Base-by-base conservation (phyloP, 1,140 invertebrate species). In the Cepaea nemoralis region DNA sequence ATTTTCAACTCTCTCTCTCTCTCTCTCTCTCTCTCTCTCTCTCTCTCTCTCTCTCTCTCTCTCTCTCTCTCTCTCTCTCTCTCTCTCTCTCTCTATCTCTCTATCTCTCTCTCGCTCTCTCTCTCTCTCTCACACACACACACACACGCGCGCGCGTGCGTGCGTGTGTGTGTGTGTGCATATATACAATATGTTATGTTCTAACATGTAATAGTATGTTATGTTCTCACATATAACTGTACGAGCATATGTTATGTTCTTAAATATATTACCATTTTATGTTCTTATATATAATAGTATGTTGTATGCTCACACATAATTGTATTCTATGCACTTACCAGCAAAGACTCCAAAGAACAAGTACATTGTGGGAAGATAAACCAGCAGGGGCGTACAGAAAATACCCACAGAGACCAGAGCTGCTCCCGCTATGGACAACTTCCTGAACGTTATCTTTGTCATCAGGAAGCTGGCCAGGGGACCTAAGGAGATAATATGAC, bases 261-360 rank as follows among this genome's bases (percentile, higher is more conserved):
- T n/a, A n/a, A n/a, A n/a, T n/a, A n/a, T n/a, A n/a, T n/a, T n/a
- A n/a, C n/a, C n/a, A n/a, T n/a, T n/a, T n/a, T n/a, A n/a, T n/a
- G n/a, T n/a, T n/a, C n/a, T n/a, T n/a, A n/a, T n/a, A n/a, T n/a
- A n/a, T n/a, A n/a, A n/a, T n/a, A n/a, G n/a, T n/a, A n/a, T n/a
- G n/a, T n/a, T n/a, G n/a, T n/a, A n/a, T n/a, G n/a, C n/a, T n/a
- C n/a, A n/a, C n/a, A n/a, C n/a, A n/a, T n/a, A n/a, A n/a, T 27
- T 66, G 12, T 66, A 27, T 27, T 14, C 63, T 12, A 8, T 14
- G 24, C 35, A 16, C 37, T 78, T 67, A 78, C 77, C 77, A 42
- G 55, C 63, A 67, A 78, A 45, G 22, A 78, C n/a, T 8, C 77
- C 77, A 69, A 67, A 67, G 40, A 78, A 78, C n/a, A 78, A 24